Base-by-base conservation (phyloP, 2,888 invertebrate genomes). In the Aromia moschata region DNA sequence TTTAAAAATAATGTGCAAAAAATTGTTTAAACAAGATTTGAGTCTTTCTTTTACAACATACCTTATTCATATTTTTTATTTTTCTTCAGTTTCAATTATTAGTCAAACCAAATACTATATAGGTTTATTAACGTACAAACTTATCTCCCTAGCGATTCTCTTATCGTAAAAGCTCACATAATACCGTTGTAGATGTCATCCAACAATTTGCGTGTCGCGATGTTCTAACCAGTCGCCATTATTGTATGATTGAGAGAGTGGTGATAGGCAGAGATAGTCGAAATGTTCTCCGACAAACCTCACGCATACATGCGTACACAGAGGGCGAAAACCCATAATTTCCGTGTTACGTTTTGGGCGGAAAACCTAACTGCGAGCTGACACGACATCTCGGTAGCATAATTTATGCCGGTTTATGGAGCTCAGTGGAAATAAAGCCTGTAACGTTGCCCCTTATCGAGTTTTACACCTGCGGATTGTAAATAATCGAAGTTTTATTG, bases 241-340 rank as follows among this genome's bases (percentile, higher is more conserved):
- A 49, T 49, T 37, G 18, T 38, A 49, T 37, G 38, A 49, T 38
- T 49, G 49, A 49, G 38, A 64, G 64, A 62, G 66, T 64, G 64
- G 64, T 64, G 67, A 67, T 64, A 67, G 62, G 58, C 64, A 56
- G 64, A 58, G 64, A 67, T 64, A 58, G 67, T 56, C 59, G 56
- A 54, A 66, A 66, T 64, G 66, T 60, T 60, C 49, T 47, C 25
- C 36, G 63, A 54, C 60, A 62, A 63, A 63, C 63, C 57, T 53
- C 55, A n/a, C 9, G 45, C 62, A 60, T 60, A 67, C 60, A 60
- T 67, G 67, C 67, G 64, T 67, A 67, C 56, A 62, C 60, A 60
- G 58, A 45, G 36, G 44, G 16, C 49, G 46, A 53, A 66, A 64
- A 53, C 56, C 60, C 58, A 56, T 49, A 59, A 60, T 64, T 62